phyloP scores from a whole-genome alignment of 2,888 invertebrate genomes.

The Acanthococcus lagerstroemiae region DNA sequence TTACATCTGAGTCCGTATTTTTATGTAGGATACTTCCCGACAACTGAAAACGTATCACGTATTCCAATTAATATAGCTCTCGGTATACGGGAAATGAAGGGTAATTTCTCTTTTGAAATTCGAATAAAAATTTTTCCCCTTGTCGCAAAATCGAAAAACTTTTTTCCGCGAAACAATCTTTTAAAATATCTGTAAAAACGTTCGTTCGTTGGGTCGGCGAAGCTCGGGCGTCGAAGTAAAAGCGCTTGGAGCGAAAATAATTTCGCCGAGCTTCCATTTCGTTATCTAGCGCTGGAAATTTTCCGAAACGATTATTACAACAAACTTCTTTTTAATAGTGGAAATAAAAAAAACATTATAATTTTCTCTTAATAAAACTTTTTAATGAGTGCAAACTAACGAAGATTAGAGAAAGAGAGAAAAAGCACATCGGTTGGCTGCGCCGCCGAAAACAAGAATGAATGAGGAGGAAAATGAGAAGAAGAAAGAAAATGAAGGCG shows the following conservation, averaged over 20 bases:
- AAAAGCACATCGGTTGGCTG: neutral
- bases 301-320: conserved; percentile 27
- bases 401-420: conserved; percentile 7
- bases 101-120: neutral
- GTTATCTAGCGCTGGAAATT: conserved; percentile 11
- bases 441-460: conserved; percentile 2
- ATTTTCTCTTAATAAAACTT: conserved; percentile 30
- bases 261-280: neutral
- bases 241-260: conserved; percentile 19
- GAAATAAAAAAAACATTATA: conserved; percentile 17
- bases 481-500: neutral
- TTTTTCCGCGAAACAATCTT: conserved; percentile 21
- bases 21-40: too few species aligned
- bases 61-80: neutral
- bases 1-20: too few species aligned
- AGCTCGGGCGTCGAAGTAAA: neutral
- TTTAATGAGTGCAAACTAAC: conserved; percentile 29
- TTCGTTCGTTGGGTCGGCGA: too few species aligned
- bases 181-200: conserved; percentile 19
- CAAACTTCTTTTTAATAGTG: conserved; percentile 28
- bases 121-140: neutral
- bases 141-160: conserved; percentile 3
- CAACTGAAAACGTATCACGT: too few species aligned
- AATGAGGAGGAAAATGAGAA: conserved; percentile 3
- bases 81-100: neutral